Evolutionary conservation across 2,113 vertebrate genomes (phyloP).

Genomic region (Prochilodus magdalenae): DNA sequence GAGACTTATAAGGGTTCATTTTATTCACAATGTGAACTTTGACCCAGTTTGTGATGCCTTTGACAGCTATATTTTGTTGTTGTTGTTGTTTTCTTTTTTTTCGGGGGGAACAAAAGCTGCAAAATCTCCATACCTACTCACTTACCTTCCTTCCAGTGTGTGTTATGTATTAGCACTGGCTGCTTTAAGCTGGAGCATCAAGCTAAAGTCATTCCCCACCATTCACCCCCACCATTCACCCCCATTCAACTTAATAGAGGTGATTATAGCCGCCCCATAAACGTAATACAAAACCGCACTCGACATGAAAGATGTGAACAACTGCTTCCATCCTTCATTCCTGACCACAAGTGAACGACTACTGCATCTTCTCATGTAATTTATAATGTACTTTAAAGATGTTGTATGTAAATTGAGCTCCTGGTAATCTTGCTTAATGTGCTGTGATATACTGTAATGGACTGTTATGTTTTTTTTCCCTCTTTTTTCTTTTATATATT

Average conservation of each 20-base stretch:
- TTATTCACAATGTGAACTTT: not conserved
- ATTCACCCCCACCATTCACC: not conserved
- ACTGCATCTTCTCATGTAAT: slow-evolving; percentile 72
- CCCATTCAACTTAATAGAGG: not conserved
- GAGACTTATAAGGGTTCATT: not conserved
- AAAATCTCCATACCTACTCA: not conserved
- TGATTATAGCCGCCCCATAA: not conserved
- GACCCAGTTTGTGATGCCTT: not conserved
- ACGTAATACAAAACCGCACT: not conserved
- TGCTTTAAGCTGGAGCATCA: not conserved
- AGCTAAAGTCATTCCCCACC: not conserved
- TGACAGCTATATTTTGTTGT: not conserved
- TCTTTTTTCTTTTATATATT: slow-evolving; percentile 50
- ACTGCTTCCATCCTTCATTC: slow-evolving; percentile 66
- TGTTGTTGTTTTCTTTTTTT: not conserved
- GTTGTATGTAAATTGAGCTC: slow-evolving; percentile 81
- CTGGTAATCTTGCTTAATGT: slow-evolving; percentile 84
- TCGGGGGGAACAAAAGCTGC: not conserved
- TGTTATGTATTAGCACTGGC: not conserved
- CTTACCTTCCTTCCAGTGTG: not conserved
- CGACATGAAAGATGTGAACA: slow-evolving; percentile 60
- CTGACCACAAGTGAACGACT: slow-evolving; percentile 69
- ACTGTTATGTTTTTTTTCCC: slow-evolving; percentile 62
- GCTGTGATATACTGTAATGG: slow-evolving; percentile 79
- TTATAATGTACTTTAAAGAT: slow-evolving; percentile 79